Percentiles rank a stretch among this genome's conserved stretches.
Conservation (phyloP, 2,113 vertebrate genomes). For the Rynchops niger region DNA sequence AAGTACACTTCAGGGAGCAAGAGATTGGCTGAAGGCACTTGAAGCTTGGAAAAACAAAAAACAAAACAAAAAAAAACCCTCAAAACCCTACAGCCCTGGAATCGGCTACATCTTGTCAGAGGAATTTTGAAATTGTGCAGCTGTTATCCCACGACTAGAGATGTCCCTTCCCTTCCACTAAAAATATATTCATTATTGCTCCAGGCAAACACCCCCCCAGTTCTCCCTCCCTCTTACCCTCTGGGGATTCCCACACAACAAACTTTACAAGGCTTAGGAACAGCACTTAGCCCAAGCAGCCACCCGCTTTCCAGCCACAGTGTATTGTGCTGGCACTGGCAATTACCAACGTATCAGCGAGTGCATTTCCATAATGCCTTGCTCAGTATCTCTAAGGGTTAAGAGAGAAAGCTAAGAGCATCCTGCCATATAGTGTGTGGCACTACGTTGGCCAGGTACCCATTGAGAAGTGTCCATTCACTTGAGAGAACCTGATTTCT, state of each 20-base stretch:
- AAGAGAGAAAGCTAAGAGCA: neutral
- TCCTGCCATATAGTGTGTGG: rapidly evolving
- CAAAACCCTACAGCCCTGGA: constrained; percentile 4
- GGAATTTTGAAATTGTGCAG: constrained; percentile 62
- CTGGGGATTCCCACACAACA: constrained; percentile 32
- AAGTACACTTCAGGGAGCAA: neutral
- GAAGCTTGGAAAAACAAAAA: neutral
- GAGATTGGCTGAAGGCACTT: constrained; percentile 5
- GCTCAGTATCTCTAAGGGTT: neutral
- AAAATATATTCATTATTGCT: constrained; percentile 46
- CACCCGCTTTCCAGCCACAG: neutral
- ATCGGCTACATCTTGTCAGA: constrained; percentile 35
- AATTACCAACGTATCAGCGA: neutral
- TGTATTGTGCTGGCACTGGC: neutral
- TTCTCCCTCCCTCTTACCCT: constrained; percentile 19
- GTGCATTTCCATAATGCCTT: rapidly evolving
- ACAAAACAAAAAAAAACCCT: neutral
- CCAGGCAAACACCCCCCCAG: neutral
- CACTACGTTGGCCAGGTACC: neutral
- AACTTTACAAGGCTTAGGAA: neutral
- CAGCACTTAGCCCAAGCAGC: neutral
- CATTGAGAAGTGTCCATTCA: neutral
- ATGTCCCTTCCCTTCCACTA: constrained; percentile 52
- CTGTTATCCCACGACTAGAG: constrained; percentile 72
- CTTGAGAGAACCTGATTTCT: neutral